Evolutionary conservation across 2,113 vertebrate species (phyloP).

Genomic region (Ibidorhyncha struthersii): DNA sequence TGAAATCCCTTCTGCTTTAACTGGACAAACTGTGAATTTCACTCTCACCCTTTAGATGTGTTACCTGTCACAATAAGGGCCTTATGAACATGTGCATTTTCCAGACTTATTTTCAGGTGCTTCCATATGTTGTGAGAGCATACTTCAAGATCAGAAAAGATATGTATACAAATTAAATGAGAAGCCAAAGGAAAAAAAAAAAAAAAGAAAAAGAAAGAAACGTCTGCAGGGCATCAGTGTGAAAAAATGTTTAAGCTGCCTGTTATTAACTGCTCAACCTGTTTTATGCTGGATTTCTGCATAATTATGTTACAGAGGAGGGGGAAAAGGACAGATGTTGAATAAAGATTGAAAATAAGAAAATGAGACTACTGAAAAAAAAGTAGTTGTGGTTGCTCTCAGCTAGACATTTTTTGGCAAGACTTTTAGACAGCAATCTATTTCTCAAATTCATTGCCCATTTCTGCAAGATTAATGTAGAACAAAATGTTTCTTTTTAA

Average conservation of each 20-base stretch:
- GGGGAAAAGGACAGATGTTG: slow-evolving; percentile 63
- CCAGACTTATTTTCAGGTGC: slow-evolving; percentile 49
- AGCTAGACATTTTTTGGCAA: slow-evolving; percentile 46
- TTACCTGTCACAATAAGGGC: neutral
- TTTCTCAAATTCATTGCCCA: slow-evolving; percentile 59
- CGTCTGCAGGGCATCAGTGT: slow-evolving; percentile 51
- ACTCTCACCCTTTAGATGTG: neutral
- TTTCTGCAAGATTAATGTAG: slow-evolving; percentile 72
- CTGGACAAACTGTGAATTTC: neutral
- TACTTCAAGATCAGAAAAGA: slow-evolving; percentile 37
- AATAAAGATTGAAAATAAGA: slow-evolving; percentile 62
- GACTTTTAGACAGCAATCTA: slow-evolving; percentile 52
- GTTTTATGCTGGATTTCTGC: slow-evolving; percentile 54
- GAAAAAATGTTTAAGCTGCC: slow-evolving; percentile 61
- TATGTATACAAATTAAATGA: slow-evolving; percentile 41
- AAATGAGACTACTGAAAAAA: slow-evolving; percentile 40
- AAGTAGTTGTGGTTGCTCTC: slow-evolving; percentile 18
- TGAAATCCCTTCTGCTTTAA: neutral
- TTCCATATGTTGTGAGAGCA: slow-evolving; percentile 29
- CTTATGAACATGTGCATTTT: neutral
- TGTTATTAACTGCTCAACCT: slow-evolving; percentile 67
- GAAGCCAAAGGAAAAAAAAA: neutral
- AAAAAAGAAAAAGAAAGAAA: neutral
- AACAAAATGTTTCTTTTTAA: slow-evolving; percentile 59
- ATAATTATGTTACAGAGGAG: slow-evolving; percentile 61